Evolutionary conservation across 2,888 invertebrate species (phyloP), one percentile per base, ranked within the genome.

Genomic region (Euclidia mi): DNA sequence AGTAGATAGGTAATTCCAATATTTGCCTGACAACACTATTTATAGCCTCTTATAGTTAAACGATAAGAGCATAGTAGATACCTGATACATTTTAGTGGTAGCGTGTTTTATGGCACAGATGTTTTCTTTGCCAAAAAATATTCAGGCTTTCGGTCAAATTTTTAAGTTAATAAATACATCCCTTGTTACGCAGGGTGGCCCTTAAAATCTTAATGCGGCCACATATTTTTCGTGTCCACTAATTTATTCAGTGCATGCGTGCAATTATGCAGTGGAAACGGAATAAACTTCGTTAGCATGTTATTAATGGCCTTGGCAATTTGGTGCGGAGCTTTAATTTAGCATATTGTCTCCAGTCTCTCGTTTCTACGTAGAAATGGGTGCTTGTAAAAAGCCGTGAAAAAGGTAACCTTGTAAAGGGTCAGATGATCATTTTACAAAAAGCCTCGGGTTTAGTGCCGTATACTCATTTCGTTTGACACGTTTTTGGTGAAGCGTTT

Each of bases 281-380:
- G 78, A 85, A 88, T 88, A 86, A 87, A 91, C 85, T 90, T 88
- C 85, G 87, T 89, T 88, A 85, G 85, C 87, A 83, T 88, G 81
- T 85, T 86, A 90, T 89, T 88, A 90, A 88, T 83, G 76, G 78
- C 65, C 79, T 77, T 79, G 80, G 79, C 84, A 85, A 81, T 86
- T 83, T 71, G 65, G 70, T 61, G 71, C 58, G 60, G 67, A 52
- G 71, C 74, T 81, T 82, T 84, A 78, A 83, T 84, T 85, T 85
- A 78, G 78, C 74, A 79, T 78, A 85, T 87, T 87, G 84, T 87
- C 79, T 78, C 50, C 58, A 50, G 51, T 35, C 45, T 50, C 47
- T 34, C 53, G 42, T 42, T 56, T 64, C 65, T 53, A 57, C 62
- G 69, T 67, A 71, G 76, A 79, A 81, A 76, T 57, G 73, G 69